phyloP scores from a whole-genome alignment of 2,113 vertebrate genomes.

The Scolopax mira region DNA sequence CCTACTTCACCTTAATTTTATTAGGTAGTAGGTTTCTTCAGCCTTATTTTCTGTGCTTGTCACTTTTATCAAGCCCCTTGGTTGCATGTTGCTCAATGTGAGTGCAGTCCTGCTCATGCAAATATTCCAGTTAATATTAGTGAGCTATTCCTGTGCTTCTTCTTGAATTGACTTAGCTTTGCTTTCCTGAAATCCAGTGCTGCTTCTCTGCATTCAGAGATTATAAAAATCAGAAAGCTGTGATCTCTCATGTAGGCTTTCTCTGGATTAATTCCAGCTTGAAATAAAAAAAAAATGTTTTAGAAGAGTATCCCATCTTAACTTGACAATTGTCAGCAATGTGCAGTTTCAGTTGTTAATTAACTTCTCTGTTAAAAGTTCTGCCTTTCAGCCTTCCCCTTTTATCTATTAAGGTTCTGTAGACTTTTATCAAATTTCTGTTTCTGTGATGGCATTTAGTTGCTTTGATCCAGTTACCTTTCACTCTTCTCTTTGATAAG shows the following conservation, averaged over 20 bases:
- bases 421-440: neutral
- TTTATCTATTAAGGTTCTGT: neutral
- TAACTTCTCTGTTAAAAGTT: slow-evolving; percentile 27
- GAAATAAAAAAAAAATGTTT: slow-evolving; percentile 22
- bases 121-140: neutral
- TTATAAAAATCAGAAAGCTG: slow-evolving; percentile 8
- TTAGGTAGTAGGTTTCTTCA: neutral
- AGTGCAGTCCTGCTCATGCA: neutral
- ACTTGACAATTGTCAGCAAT: neutral
- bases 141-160: neutral
- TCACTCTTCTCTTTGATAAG: slow-evolving; percentile 14
- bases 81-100: neutral
- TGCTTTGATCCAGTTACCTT: neutral
- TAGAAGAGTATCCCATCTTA: neutral
- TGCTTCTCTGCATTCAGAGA: neutral
- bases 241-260: neutral
- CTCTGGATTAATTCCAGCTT: slow-evolving; percentile 47
- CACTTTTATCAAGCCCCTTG: neutral
- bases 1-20: neutral
- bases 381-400: neutral
- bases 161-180: neutral
- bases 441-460: neutral
- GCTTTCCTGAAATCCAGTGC: slow-evolving; percentile 1
- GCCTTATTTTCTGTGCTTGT: neutral
- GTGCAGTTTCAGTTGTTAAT: slow-evolving; percentile 27